Base-by-base conservation (phyloP, 2,888 invertebrate species). In the Nymphalis urticae region DNA sequence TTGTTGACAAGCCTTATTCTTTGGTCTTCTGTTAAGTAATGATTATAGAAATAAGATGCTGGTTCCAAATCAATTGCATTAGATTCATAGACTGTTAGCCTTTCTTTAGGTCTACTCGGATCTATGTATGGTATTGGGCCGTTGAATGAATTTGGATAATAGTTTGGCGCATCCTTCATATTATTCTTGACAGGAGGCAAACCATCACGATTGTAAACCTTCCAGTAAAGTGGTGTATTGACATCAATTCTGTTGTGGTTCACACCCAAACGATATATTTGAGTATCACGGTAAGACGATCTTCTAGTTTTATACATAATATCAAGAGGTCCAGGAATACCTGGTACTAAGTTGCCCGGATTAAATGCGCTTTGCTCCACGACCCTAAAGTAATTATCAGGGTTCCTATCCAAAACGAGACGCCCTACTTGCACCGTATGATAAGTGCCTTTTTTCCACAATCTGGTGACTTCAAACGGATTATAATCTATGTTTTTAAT, bases 131-230 rank as follows among this genome's bases (percentile, higher is more conserved):
- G 94, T 70, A 94, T 93, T 0, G 98, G 97, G 0, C 98, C 98
- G 75, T 94, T 93, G 85, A 98, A 99, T 68, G 97, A 97, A 90
- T 99, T 99, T 0, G 98, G 98, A 88, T 94, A 97, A 85, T 98
- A 99, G 85, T 98, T 98, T 1, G 98, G 98, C 0, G 96, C 96
- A 47, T 96, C 96, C 32, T 94, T 95, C 90, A 97, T 97, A 83
- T 98, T 98, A 75, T 96, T 94, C 27, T 92, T 88, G 9, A 95
- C 90, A 51, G 95, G 94, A 92, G 96, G 95, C 1, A 93, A 89
- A 0, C 98, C 87, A 73, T 89, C 87, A 4, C 88, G 82, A 42
- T 77, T 78, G 66, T 88, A 87, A 0, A 76, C 80, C 53, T 80
- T 85, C 3, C 76, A 75, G 62, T 86, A 83, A 32, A 79, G 69